Evolutionary conservation across 2,888 invertebrate genomes (phyloP).

Genomic region (Trachelus iudaicus): DNA sequence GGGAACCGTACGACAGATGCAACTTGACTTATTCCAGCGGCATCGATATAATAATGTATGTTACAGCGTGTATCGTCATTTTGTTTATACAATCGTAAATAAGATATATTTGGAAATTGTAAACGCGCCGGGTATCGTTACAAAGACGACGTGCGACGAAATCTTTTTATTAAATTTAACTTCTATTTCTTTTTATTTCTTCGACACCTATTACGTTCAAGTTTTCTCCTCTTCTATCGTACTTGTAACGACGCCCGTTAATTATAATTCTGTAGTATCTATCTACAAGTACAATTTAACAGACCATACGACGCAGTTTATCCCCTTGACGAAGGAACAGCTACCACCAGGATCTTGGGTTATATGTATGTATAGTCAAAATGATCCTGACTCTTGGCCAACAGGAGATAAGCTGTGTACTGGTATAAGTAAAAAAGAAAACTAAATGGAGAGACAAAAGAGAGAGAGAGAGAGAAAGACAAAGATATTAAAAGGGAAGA

Average conservation of each 20-base stretch:
- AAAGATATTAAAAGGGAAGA: neutral
- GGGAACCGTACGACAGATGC: neutral
- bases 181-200: neutral
- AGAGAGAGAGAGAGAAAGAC: neutral
- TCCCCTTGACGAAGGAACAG: neutral
- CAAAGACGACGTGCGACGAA: neutral
- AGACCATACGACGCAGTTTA: neutral
- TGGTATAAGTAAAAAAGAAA: neutral
- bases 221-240: neutral
- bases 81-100: neutral
- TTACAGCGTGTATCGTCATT: neutral
- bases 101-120: neutral
- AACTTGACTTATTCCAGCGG: neutral
- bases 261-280: neutral
- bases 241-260: neutral
- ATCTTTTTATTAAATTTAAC: neutral
- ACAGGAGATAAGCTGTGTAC: neutral
- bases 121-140: neutral
- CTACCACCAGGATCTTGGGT: neutral
- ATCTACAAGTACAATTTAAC: neutral
- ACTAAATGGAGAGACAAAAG: neutral
- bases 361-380: neutral
- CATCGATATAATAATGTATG: neutral
- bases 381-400: neutral
- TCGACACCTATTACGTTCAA: neutral